Conservation (phyloP, 2,113 vertebrate genomes). For the Sander vitreus region DNA sequence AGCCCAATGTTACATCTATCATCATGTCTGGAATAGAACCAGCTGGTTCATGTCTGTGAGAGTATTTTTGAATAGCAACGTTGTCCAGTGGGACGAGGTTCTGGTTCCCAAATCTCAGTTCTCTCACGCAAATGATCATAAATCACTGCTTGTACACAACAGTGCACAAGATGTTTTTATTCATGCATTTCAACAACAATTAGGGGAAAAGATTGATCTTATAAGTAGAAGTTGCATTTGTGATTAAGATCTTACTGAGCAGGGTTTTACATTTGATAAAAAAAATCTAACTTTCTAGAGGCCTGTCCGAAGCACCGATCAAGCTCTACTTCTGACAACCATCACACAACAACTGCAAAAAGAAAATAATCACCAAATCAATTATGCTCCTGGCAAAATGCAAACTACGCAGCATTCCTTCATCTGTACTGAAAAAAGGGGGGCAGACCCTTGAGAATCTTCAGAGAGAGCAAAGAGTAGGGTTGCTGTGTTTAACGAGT, state of each 20-base stretch:
- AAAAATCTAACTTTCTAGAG: no score
- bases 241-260: no score
- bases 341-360: neutral
- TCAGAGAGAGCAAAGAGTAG: neutral
- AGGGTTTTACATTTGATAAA: no score
- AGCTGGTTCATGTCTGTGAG: conserved; percentile 3
- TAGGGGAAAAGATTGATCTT: neutral
- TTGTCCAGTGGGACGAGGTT: neutral
- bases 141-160: conserved; percentile 8
- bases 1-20: neutral
- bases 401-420: neutral
- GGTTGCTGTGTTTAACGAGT: conserved; percentile 29
- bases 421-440: neutral
- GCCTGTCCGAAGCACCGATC: neutral
- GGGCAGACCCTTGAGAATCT: neutral
- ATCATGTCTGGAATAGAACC: neutral
- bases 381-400: neutral
- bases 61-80: neutral
- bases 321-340: neutral
- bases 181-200: neutral
- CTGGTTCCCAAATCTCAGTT: neutral
- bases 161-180: no score
- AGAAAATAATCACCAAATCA: neutral
- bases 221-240: neutral
- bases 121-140: neutral